Base-by-base conservation (phyloP, 1,140 invertebrate species). In the Hydropsyche tenuis region DNA sequence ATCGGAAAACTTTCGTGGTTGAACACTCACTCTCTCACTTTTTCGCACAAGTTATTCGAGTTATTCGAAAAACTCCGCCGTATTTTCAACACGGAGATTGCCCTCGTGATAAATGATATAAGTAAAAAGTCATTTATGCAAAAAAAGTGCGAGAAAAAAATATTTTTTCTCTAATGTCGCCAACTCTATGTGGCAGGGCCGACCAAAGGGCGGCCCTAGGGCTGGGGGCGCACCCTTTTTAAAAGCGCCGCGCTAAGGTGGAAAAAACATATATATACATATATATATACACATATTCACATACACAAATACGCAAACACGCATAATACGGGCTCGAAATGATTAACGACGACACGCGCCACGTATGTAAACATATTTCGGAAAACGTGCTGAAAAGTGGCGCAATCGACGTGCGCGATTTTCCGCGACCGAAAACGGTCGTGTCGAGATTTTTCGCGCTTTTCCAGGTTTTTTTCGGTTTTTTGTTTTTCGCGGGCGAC, bases 111-210 rank as follows among this genome's bases (percentile, higher is more conserved):
- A 70, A 70, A 70, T 70, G 68, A 70, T 70, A 70, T 25, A 70
- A 56, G 68, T 70, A 70, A 70, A 70, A 70, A 70, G 68, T 70
- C 68, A 70, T 70, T 70, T 70, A 70, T 70, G 68, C 66, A 69
- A 70, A 56, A 68, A 68, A 68, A 56, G 43, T 56, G 30, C 30
- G 48, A 56, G 68, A 56, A 70, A 70, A n/a, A 70, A 70, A 68
- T 46, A 68, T 46, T 70, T 51, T 51, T 51, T 43, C 68, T 37
- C 68, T 53, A 70, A 56, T 60, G 51, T 43, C 48, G 16, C 27
- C 4, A 14, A 16, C 30, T 37, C 30, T 37, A 37, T 14, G 30
- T 20, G 42, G n/a, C 6, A 6, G 30, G n/a, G 30, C 30, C 30
- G 16, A 16, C 1, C 1, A 25, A 14, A 16, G 1, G 60, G 30